A percentile compares a stretch with the other conserved stretches of the same genome.
phyloP scores from a whole-genome alignment of 35 echinoderm and acorn worm genomes.

The Heliocidaris tuberculata region DNA sequence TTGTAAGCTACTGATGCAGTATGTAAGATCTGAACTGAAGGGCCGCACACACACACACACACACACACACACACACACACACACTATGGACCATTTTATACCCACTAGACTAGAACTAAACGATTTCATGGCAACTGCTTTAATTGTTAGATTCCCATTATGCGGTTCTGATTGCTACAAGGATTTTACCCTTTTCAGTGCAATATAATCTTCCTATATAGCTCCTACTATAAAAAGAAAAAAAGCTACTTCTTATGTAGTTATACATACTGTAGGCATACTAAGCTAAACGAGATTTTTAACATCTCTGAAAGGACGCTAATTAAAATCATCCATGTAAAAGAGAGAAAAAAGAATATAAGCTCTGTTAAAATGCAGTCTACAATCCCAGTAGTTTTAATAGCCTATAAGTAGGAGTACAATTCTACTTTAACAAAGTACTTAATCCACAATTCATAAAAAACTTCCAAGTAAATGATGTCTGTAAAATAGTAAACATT shows the following conservation, averaged over 20 bases:
- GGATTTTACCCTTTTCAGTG: neutral
- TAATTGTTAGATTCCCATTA: slow-evolving; percentile 8
- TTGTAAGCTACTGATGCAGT: neutral
- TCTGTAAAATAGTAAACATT: no score
- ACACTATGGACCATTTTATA: neutral
- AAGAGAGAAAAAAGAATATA: no score
- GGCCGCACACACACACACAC: neutral
- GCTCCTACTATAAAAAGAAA: neutral
- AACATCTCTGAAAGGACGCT: no score
- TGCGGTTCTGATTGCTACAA: neutral
- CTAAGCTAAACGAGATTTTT: no score
- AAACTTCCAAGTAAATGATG: no score
- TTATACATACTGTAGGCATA: no score
- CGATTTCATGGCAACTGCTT: neutral
- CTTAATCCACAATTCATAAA: no score
- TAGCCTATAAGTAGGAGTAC: no score
- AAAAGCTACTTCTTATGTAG: neutral
- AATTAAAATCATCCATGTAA: no score
- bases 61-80: neutral
- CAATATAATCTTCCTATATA: neutral
- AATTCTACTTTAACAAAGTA: no score
- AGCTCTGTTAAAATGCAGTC: no score
- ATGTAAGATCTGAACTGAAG: neutral
- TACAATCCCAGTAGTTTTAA: no score
- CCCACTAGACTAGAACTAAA: neutral